Evolutionary conservation across 2,888 invertebrate genomes (phyloP).

Genomic region (Patella caerulea): DNA sequence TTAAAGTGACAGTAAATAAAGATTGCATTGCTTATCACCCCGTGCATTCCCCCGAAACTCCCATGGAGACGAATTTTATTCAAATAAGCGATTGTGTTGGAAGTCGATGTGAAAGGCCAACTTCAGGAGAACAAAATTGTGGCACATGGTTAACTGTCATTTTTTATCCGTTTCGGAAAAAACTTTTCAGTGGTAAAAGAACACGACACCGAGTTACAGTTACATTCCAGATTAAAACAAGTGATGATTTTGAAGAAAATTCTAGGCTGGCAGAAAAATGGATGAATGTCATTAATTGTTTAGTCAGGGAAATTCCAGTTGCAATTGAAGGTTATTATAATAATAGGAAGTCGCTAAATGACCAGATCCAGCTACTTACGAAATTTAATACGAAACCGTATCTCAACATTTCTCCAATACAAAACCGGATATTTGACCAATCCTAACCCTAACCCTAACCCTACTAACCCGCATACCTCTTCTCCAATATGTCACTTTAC

Average conservation of each 20-base stretch:
- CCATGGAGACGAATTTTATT: slow-evolving; percentile 44
- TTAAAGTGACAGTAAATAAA: slow-evolving; percentile 50
- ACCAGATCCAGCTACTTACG: no score
- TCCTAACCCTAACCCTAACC: no score
- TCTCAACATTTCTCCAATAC: no score
- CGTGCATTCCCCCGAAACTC: slow-evolving; percentile 33
- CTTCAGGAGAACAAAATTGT: slow-evolving; percentile 1
- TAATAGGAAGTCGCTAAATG: no score
- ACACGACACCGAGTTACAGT: slow-evolving; percentile 51
- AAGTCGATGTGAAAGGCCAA: slow-evolving; percentile 57
- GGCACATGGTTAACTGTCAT: slow-evolving; percentile 51
- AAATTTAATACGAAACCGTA: no score
- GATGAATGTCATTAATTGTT: slow-evolving; percentile 52
- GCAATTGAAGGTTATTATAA: slow-evolving; percentile 13
- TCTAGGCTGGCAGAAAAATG: slow-evolving; percentile 47
- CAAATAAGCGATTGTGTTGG: slow-evolving; percentile 64
- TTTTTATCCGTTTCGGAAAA: slow-evolving; percentile 63
- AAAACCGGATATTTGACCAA: no score
- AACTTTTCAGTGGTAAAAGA: slow-evolving; percentile 55
- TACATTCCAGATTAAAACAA: slow-evolving; percentile 51
- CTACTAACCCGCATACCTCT: no score
- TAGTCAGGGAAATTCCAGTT: slow-evolving; percentile 39
- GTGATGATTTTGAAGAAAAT: slow-evolving; percentile 56
- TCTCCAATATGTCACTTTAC: no score
- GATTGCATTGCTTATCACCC: slow-evolving; percentile 47